Conservation (phyloP, 2,888 invertebrate species). For the Macropis europaea region DNA sequence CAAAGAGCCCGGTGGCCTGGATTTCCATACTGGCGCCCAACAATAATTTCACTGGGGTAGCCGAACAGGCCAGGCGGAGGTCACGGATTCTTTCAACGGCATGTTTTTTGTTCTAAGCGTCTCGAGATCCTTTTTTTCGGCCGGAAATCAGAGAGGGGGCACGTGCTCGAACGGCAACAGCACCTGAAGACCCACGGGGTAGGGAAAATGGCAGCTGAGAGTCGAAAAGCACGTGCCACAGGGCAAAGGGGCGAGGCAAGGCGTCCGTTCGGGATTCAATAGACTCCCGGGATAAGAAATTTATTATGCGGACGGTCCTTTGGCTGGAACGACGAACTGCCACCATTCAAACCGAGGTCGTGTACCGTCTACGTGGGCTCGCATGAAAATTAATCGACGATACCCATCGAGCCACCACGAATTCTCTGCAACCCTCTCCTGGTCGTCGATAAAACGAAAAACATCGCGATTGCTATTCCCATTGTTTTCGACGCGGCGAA, state of each 20-base stretch:
- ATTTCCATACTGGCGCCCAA: slow-evolving; percentile 21
- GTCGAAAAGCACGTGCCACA: slow-evolving; percentile 63
- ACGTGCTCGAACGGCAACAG: slow-evolving; percentile 55
- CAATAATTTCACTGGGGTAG: slow-evolving; percentile 24
- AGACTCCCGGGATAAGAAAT: slow-evolving; percentile 60
- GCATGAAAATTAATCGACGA: slow-evolving; percentile 62
- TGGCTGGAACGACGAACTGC: slow-evolving; percentile 44
- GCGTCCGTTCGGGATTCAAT: slow-evolving; percentile 56
- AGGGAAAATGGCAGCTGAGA: slow-evolving; percentile 53
- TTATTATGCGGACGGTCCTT: slow-evolving; percentile 65
- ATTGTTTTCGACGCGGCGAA: no score
- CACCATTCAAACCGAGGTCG: slow-evolving; percentile 51
- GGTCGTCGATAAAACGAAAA: background rate
- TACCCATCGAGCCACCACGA: background rate
- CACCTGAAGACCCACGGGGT: slow-evolving; percentile 51
- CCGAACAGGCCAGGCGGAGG: background rate
- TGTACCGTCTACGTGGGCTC: slow-evolving; percentile 51
- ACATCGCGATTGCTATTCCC: no score
- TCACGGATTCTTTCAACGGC: slow-evolving; percentile 14
- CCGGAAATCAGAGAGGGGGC: slow-evolving; percentile 58
- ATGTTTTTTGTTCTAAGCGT: slow-evolving; percentile 55
- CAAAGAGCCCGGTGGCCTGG: slow-evolving; percentile 19
- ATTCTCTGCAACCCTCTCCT: background rate
- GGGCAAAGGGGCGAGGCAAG: slow-evolving; percentile 36
- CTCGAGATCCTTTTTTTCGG: slow-evolving; percentile 31